These are phyloP conservation scores for Myotis findleyi DNA, from an alignment of 2,797 vertebrate genomes.

Conservation along the genomic window DNA sequence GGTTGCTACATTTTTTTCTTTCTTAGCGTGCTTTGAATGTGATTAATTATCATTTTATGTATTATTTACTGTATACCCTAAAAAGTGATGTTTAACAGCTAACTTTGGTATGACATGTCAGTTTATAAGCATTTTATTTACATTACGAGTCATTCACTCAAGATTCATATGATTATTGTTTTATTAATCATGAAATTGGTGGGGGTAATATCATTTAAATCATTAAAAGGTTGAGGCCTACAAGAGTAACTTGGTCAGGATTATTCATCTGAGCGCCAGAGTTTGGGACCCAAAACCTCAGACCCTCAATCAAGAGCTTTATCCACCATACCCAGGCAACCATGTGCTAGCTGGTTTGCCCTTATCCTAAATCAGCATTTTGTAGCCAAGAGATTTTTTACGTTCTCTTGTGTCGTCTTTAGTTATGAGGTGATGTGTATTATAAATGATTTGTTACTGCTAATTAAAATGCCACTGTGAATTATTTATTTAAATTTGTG, in stretches of 20 bases:
- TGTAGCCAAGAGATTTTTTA: neutral
- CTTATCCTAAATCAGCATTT: neutral
- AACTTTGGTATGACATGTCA: slow-evolving; percentile 1
- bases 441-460: neutral
- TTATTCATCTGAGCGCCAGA: neutral
- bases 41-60: slow-evolving; percentile 18
- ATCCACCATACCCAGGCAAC: neutral
- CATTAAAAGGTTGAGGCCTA: neutral
- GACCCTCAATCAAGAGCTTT: neutral
- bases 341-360: neutral
- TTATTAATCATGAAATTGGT: slow-evolving; percentile 46
- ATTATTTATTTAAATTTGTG: slow-evolving; percentile 24
- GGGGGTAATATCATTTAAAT: neutral
- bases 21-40: neutral
- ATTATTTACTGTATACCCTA: neutral
- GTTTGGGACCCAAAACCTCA: neutral
- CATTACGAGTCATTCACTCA: neutral
- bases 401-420: neutral
- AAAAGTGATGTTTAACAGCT: slow-evolving; percentile 15
- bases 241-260: neutral
- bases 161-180: neutral
- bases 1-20: slow-evolving; percentile 13
- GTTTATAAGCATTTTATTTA: slow-evolving; percentile 49
- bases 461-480: slow-evolving; percentile 40
- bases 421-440: neutral